Evolutionary conservation across 2,113 vertebrate species (phyloP).

Genomic region (Lycaon pictus): DNA sequence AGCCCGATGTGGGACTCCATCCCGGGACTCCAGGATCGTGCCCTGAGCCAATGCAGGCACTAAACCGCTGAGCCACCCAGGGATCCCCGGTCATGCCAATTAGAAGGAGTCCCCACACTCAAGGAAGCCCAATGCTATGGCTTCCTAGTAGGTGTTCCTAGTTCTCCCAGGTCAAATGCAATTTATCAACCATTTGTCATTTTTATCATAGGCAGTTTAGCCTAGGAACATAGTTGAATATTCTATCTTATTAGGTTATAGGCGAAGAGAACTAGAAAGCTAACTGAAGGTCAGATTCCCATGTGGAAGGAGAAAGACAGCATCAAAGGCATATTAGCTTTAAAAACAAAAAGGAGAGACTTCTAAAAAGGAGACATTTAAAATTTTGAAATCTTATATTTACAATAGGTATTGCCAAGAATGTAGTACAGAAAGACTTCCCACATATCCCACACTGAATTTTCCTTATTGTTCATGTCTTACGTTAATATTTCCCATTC

Average conservation of each 20-base stretch:
- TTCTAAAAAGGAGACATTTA: conserved; percentile 11
- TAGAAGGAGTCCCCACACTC: neutral
- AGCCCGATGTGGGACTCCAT: no score
- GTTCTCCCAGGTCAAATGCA: neutral
- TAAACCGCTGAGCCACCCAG: no score
- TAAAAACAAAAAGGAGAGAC: conserved; percentile 25
- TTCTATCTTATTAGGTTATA: conserved; percentile 6
- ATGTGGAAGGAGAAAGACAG: neutral
- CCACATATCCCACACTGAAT: no score
- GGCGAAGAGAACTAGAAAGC: neutral
- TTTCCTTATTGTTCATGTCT: neutral
- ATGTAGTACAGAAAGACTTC: neutral
- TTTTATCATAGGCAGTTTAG: conserved; percentile 31
- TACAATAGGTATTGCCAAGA: neutral
- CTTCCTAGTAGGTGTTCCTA: neutral
- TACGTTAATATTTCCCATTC: conserved; percentile 15
- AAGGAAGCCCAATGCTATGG: neutral
- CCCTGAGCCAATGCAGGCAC: no score
- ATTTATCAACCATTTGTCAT: conserved; percentile 29
- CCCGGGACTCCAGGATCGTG: no score
- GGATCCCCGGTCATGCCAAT: neutral
- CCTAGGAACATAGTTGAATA: neutral
- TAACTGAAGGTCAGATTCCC: conserved; percentile 19
- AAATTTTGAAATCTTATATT: neutral
- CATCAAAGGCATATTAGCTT: neutral